These are phyloP conservation scores for Spinibarbus caldwelli DNA, from an alignment of 2,797 vertebrate genomes.

Conservation along the genomic window DNA sequence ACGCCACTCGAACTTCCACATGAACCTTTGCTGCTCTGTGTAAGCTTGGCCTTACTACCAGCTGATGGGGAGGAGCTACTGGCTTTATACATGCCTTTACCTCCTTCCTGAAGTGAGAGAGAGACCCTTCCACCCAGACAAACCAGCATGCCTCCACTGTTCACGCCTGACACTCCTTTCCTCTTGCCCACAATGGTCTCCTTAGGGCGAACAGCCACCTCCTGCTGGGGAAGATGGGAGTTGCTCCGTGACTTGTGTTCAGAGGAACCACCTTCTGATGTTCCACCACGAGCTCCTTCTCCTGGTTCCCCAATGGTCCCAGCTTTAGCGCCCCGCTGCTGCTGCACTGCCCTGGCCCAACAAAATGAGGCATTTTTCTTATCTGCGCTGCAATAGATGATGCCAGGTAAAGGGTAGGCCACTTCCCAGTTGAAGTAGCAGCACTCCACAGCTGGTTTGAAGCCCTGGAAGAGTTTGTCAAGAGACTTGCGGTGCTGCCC, in stretches of 20 bases:
- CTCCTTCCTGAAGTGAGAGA: conserved; percentile 79
- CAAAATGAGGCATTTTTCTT: conserved; percentile 90
- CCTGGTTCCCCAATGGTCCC: conserved; percentile 70
- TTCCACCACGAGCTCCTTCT: conserved; percentile 63
- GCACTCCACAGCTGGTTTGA: conserved; percentile 96
- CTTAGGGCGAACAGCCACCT: conserved; percentile 91
- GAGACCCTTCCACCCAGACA: conserved; percentile 78
- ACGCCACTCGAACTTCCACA: conserved; percentile 65
- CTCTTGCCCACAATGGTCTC: conserved; percentile 87
- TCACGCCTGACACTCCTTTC: conserved; percentile 85
- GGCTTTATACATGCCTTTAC: conserved; percentile 87
- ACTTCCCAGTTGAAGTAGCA: conserved; percentile 99
- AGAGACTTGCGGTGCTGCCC: conserved; percentile 97
- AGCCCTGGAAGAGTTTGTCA: conserved; percentile 97
- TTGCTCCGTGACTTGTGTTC: conserved; percentile 72
- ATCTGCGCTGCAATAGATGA: conserved; percentile 93
- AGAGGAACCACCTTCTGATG: conserved; percentile 69
- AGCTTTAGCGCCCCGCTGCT: conserved; percentile 82
- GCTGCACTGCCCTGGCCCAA: conserved; percentile 90
- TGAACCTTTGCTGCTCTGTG: conserved; percentile 73
- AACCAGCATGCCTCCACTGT: conserved; percentile 78
- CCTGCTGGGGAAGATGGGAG: conserved; percentile 76
- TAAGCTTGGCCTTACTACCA: conserved; percentile 85
- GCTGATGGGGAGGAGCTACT: conserved; percentile 71
- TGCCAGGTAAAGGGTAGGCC: conserved; percentile 94